A percentile compares a stretch with the other conserved stretches of the same genome.
Evolutionary conservation across 2,888 invertebrate species (phyloP).

Genomic region (Mongoloraphidia duomilia): DNA sequence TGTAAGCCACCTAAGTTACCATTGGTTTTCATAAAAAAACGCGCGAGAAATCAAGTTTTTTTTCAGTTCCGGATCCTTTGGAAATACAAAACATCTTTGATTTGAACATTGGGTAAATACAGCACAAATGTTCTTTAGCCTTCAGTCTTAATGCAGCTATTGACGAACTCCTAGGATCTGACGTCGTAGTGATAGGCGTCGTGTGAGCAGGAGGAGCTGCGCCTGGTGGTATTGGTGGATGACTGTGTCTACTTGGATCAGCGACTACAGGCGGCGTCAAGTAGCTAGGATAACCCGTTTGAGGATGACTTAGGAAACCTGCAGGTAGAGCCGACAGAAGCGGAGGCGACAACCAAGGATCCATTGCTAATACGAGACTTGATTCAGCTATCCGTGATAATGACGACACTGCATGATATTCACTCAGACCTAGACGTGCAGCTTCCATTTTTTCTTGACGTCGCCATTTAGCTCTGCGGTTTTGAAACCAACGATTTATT

Average conservation of each 20-base stretch:
- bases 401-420: constrained; percentile 58
- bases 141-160: constrained; percentile 83
- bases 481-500: constrained; percentile 99
- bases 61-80: too few relatives aligned
- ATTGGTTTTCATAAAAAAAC: too few relatives aligned
- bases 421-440: constrained; percentile 70
- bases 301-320: constrained; percentile 80
- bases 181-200: constrained; percentile 27
- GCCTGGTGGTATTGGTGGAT: constrained; percentile 20
- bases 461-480: constrained; percentile 91
- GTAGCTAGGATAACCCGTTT: constrained; percentile 82
- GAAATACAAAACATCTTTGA: too few relatives aligned
- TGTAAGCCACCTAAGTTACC: too few relatives aligned
- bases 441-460: constrained; percentile 96
- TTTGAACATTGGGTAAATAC: too few relatives aligned
- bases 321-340: constrained; percentile 71
- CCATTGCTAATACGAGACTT: constrained; percentile 67
- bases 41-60: too few relatives aligned
- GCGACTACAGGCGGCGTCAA: constrained; percentile 52
- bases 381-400: constrained; percentile 57
- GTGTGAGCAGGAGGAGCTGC: constrained; percentile 22
- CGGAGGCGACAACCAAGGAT: constrained; percentile 86
- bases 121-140: constrained; percentile 90
- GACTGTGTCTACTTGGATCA: constrained; percentile 24
- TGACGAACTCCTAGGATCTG: constrained; percentile 70